Conservation (phyloP, 2,888 invertebrate genomes). For the Chesias legatella region DNA sequence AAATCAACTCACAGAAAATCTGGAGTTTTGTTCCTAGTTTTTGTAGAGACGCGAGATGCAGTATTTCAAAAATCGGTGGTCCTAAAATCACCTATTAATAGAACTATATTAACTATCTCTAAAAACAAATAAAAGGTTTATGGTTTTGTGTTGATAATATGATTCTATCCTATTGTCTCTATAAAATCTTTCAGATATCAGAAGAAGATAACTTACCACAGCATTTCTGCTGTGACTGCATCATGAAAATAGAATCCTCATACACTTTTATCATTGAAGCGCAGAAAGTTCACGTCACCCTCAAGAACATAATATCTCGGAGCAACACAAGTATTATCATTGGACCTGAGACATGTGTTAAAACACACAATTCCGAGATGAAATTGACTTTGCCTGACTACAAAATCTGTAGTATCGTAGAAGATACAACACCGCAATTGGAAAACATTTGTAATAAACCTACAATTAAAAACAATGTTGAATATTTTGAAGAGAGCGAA, state of each 20-base stretch:
- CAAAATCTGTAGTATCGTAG: conserved; percentile 46
- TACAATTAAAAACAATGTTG: background rate
- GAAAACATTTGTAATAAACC: conserved; percentile 23
- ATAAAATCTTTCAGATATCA: conserved; percentile 41
- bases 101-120: no score
- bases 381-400: conserved; percentile 52
- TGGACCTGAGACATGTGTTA: conserved; percentile 37
- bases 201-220: conserved; percentile 69
- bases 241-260: conserved; percentile 69
- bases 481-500: conserved; percentile 10
- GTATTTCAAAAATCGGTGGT: no score
- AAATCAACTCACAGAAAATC: no score
- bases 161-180: no score
- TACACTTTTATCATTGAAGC: conserved; percentile 71
- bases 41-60: no score
- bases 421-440: conserved; percentile 30
- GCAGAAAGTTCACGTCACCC: conserved; percentile 53
- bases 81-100: no score
- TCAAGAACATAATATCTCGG: conserved; percentile 56
- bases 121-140: no score
- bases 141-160: no score
- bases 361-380: conserved; percentile 30
- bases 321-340: conserved; percentile 53
- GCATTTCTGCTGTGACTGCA: conserved; percentile 73
- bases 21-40: no score